phyloP scores from a whole-genome alignment of 1,140 invertebrate genomes.

The Cotesia typhae region DNA sequence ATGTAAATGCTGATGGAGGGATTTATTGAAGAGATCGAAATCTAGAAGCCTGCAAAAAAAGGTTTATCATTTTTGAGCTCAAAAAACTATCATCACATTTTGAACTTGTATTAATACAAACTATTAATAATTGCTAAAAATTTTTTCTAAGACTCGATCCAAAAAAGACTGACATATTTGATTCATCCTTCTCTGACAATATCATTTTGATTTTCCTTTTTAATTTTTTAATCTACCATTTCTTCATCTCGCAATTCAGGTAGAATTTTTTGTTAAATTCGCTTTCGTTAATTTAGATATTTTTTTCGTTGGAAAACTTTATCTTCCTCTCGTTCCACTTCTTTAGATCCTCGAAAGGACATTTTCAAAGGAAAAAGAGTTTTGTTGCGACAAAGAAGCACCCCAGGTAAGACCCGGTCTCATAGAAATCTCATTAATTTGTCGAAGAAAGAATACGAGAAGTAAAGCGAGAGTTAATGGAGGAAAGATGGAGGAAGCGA shows the following conservation, averaged over 20 bases:
- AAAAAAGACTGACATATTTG: too few species aligned
- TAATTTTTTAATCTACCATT: slow-evolving; percentile 6
- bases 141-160: too few species aligned
- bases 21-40: too few species aligned
- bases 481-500: slow-evolving; percentile 13
- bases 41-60: too few species aligned
- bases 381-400: slow-evolving; percentile 12
- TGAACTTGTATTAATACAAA: too few species aligned
- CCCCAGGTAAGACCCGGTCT: background rate
- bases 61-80: too few species aligned
- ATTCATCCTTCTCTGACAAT: too few species aligned
- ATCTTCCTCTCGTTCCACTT: background rate
- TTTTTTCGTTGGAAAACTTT: slow-evolving; percentile 20
- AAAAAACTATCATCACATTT: too few species aligned
- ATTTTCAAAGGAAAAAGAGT: slow-evolving; percentile 21
- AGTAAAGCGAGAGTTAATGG: slow-evolving; percentile 11
- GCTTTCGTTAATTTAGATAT: background rate
- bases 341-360: slow-evolving; percentile 23
- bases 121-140: too few species aligned
- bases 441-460: slow-evolving; percentile 37
- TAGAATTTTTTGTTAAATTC: too few species aligned
- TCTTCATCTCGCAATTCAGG: background rate
- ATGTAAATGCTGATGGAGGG: too few species aligned
- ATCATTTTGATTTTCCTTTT: too few species aligned
- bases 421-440: slow-evolving; percentile 52